Conservation (phyloP, 2,113 vertebrate genomes). For the Stigmatopora nigra region DNA sequence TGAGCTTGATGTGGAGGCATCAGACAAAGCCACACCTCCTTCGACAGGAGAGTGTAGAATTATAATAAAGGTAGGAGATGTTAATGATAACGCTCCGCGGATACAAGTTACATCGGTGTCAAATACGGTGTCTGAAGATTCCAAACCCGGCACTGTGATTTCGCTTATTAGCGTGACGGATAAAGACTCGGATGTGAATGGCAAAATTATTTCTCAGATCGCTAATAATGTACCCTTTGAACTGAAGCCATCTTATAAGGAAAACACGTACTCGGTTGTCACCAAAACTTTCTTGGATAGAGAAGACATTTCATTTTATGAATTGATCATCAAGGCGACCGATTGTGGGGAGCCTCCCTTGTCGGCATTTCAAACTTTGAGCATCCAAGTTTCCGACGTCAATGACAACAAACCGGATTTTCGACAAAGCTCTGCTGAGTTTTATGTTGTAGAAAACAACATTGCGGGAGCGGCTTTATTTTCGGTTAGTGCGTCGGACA, state of each 20-base stretch:
- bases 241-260: constrained; percentile 37
- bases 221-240: constrained; percentile 23
- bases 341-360: constrained; percentile 34
- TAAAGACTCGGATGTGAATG: constrained; percentile 36
- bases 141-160: constrained; percentile 41
- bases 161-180: constrained; percentile 45
- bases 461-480: constrained; percentile 32
- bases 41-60: constrained; percentile 27
- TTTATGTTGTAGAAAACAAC: constrained; percentile 55
- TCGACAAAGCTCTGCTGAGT: constrained; percentile 21
- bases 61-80: constrained; percentile 25
- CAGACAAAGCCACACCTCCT: constrained; percentile 33
- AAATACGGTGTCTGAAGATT: constrained; percentile 25
- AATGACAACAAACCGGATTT: constrained; percentile 61
- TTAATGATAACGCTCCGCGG: constrained; percentile 34
- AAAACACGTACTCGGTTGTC: constrained; percentile 45
- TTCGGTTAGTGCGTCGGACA: constrained; percentile 47
- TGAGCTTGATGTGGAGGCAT: constrained; percentile 29
- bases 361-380: constrained; percentile 33
- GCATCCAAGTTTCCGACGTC: constrained; percentile 48
- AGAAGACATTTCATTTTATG: constrained; percentile 33
- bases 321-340: constrained; percentile 44
- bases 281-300: constrained; percentile 35
- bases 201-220: constrained; percentile 56
- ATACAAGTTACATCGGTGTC: constrained; percentile 36